Evolutionary conservation across 2,888 invertebrate species (phyloP), one percentile per base, ranked within the genome.

Genomic region (Entomobrya proxima): DNA sequence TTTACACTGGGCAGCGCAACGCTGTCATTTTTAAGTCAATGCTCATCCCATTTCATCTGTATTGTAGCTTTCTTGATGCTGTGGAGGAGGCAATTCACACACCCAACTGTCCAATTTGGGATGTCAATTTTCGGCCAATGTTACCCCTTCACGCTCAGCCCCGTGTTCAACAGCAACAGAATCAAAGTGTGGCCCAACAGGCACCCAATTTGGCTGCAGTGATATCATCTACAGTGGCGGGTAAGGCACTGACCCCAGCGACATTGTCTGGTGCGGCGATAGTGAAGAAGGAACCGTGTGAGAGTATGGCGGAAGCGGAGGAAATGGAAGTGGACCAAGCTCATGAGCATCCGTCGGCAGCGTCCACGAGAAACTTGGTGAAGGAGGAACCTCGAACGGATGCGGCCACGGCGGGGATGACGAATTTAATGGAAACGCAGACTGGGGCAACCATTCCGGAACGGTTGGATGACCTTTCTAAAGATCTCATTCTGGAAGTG

Each of bases 91-190:
- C 98, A 91, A 95, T 98, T 77, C 96, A 97, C 91, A 95, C 95
- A 27, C 93, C 95, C 30, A 95, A 94, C 91, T 98, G 98, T 0
- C 97, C 97, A 0, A 98, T 98, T 88, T 98, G 98, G 98, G 97
- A 98, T 92, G 95, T 96, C 0, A 96, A 97, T 35, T 98, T 96
- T 92, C 96, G 96, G 89, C 95, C 94, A 90, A 93, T 94, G 35
- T 94, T 95, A 0, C 95, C 95, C 0, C 93, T 94, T 24, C 95
- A 95, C 90, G 88, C 89, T 32, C 86, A 88, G 37, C 37, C 64
- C 7, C 32, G 27, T 30, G 74, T 13, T 50, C 64, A 72, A 50
- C 85, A 74, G 21, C 72, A 52, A 61, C 58, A 72, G 2, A 44
- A 47, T 6, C 81, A 81, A 27, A 58, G 58, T 2, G 61, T 74